Base-by-base conservation (phyloP, 1,140 invertebrate species). In the Phenacoccus solenopsis region DNA sequence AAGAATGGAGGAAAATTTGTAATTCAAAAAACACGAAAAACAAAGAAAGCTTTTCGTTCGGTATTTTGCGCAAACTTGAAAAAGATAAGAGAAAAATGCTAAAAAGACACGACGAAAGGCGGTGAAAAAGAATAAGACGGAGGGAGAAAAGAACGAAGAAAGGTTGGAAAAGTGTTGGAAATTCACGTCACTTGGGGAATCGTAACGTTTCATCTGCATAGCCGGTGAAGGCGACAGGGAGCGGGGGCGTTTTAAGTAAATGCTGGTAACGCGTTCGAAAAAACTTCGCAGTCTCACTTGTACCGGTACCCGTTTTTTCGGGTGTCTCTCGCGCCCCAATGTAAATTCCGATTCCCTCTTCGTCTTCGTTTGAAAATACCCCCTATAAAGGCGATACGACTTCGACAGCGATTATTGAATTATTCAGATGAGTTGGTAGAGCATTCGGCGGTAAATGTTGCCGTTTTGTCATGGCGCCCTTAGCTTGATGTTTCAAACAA, bases 11-110 rank as follows among this genome's bases (percentile, higher is more conserved):
- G n/a, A n/a, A 49, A 49, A 49, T 49, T 49, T 49, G 38, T 49
- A 49, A 49, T 49, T 49, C 38, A 49, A 49, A 49, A 49, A 49
- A 49, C 38, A 49, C 38, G 38, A 49, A 49, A 49, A 49, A 49
- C 38, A 49, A 49, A 49, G 38, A 5, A 49, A 49, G 38, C 38
- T 49, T 49, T n/a, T n/a, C n/a, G n/a, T n/a, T 49, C 16, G 38
- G 38, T 49, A 49, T 49, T 49, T 49, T 49, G 38, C 38, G 38
- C 38, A 49, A 49, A 49, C 38, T 49, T 49, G 38, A 10, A 2
- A 49, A 49, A 49, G 38, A 49, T 49, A 49, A 49, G 38, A 49
- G 20, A 49, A 16, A 2, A 49, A 49, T 9, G 38, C 5, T 10
- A n/a, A 49, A 3, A n/a, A 4, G 16, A 49, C 20, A 49, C 5